Evolutionary conservation across 2,797 vertebrate genomes (phyloP).

Genomic region (Cossypha dichroa): DNA sequence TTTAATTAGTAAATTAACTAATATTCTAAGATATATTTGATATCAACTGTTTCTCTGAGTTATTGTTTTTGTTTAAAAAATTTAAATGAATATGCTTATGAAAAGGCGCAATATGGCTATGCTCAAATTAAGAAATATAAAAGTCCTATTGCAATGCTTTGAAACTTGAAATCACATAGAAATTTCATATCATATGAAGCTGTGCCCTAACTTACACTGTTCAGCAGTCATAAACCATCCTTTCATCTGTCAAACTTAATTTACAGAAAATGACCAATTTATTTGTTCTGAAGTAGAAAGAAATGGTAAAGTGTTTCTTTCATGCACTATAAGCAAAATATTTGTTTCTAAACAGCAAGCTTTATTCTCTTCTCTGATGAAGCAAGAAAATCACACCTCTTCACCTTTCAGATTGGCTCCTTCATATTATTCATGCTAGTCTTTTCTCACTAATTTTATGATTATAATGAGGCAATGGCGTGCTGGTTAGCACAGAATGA

Average conservation of each 20-base stretch:
- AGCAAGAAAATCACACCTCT: slow-evolving; percentile 41
- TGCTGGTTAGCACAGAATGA: slow-evolving; percentile 78
- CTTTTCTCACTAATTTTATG: slow-evolving; percentile 78
- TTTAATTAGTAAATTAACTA: background rate
- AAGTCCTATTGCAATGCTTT: background rate
- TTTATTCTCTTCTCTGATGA: slow-evolving; percentile 30
- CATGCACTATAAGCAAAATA: background rate
- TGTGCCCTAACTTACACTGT: background rate
- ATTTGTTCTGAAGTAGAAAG: slow-evolving; percentile 1
- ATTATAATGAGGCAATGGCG: slow-evolving; percentile 78
- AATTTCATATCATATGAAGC: background rate
- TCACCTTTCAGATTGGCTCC: slow-evolving; percentile 52
- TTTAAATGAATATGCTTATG: background rate
- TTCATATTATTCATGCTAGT: slow-evolving; percentile 70
- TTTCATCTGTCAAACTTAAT: slow-evolving; percentile 12
- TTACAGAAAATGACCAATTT: background rate
- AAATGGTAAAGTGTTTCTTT: background rate
- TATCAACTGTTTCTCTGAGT: background rate
- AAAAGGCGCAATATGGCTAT: background rate
- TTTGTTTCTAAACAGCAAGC: slow-evolving; percentile 30
- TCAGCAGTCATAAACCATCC: background rate
- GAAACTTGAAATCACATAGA: background rate
- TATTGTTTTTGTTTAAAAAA: background rate
- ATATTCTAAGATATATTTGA: background rate
- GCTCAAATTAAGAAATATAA: background rate